Evolutionary conservation across 2,797 vertebrate species (phyloP).

Genomic region (Halcyon leucocephala): DNA sequence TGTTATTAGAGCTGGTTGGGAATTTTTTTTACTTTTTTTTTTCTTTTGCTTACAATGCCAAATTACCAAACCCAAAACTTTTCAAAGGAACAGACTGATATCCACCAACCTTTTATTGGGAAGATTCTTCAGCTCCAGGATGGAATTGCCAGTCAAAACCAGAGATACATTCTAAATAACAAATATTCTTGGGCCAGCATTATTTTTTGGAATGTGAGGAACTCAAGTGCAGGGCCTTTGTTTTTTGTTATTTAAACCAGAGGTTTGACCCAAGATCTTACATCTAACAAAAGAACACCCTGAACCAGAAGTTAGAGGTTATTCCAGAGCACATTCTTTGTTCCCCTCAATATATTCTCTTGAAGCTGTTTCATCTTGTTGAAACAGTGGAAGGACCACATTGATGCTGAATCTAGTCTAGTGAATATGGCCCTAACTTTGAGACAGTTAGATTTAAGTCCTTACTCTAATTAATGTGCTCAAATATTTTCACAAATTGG

Average conservation of each 20-base stretch:
- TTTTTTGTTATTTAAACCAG: neutral
- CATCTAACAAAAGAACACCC: neutral
- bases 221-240: neutral
- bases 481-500: conserved; percentile 27
- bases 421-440: neutral
- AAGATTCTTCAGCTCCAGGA: neutral
- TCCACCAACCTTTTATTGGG: neutral
- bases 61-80: neutral
- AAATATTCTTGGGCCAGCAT: neutral
- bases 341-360: neutral
- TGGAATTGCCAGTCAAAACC: conserved; percentile 1
- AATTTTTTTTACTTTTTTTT: neutral
- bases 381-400: neutral
- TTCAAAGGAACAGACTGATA: neutral
- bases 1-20: conserved; percentile 68
- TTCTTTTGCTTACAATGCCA: neutral
- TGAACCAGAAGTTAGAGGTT: neutral
- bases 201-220: neutral
- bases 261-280: neutral
- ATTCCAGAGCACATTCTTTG: neutral
- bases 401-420: neutral
- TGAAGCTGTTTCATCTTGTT: conserved; percentile 24
- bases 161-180: neutral
- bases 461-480: neutral
- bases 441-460: neutral